Evolutionary conservation across 2,113 vertebrate species (phyloP).

Genomic region (Ailurus styani): DNA sequence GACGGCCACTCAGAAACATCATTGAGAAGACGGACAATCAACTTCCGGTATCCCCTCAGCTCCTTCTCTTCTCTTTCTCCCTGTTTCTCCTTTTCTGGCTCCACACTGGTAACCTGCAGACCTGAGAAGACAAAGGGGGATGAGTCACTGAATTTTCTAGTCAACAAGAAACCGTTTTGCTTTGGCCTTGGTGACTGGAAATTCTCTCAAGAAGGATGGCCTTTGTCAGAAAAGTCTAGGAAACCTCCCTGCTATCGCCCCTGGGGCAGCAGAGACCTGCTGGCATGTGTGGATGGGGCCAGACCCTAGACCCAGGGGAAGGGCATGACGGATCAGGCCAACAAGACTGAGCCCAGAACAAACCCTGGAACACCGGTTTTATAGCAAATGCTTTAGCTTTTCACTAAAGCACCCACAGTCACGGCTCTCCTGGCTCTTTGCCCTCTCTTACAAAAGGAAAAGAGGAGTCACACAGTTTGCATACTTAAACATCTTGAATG

Average conservation of each 20-base stretch:
- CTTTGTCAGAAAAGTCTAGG: background rate
- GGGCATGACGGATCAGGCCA: background rate
- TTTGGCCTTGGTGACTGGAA: background rate
- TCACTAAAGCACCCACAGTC: background rate
- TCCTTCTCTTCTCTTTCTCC: background rate
- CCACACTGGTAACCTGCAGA: background rate
- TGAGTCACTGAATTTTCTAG: background rate
- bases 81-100: background rate
- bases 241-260: background rate
- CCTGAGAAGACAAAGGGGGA: background rate
- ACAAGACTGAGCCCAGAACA: background rate
- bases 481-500: background rate
- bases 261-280: background rate
- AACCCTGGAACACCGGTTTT: background rate
- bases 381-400: background rate
- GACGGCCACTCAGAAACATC: background rate
- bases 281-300: rapidly evolving
- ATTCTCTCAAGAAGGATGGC: background rate
- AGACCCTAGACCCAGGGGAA: background rate
- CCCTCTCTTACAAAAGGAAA: background rate
- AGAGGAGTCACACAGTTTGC: background rate
- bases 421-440: background rate
- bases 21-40: rapidly evolving
- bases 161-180: background rate
- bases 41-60: background rate